These are phyloP conservation scores for Centropristis striata DNA, from an alignment of 2,113 vertebrate species.

Conservation along the genomic window DNA sequence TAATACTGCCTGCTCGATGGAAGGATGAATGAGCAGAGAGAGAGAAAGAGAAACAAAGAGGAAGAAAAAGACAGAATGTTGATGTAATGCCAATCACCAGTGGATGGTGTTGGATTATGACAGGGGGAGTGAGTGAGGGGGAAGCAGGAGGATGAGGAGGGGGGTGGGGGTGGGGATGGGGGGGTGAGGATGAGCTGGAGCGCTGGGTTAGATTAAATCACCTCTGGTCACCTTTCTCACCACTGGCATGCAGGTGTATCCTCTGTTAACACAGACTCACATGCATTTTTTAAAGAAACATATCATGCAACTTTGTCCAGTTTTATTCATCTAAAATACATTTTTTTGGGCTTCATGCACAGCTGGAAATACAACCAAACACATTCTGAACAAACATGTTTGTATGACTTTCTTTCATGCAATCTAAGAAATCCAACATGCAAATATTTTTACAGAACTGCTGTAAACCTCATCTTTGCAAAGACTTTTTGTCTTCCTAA, in stretches of 20 bases:
- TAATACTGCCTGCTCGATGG: slow-evolving; percentile 91
- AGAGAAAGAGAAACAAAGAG: slow-evolving; percentile 37
- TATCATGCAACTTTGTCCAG: slow-evolving; percentile 24
- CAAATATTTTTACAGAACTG: slow-evolving; percentile 8
- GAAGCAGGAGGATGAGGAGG: not conserved
- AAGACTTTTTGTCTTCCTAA: not conserved
- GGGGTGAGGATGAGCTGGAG: slow-evolving; percentile 40
- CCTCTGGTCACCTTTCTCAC: slow-evolving; percentile 76
- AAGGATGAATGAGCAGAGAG: slow-evolving; percentile 47
- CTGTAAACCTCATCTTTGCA: slow-evolving; percentile 15
- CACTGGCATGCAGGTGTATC: slow-evolving; percentile 83
- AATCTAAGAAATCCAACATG: slow-evolving; percentile 28
- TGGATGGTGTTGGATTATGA: slow-evolving; percentile 66
- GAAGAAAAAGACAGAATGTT: slow-evolving; percentile 66
- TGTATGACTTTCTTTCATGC: slow-evolving; percentile 17
- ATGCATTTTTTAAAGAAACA: slow-evolving; percentile 13
- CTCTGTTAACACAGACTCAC: not conserved
- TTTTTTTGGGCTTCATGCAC: slow-evolving; percentile 17
- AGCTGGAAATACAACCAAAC: not conserved
- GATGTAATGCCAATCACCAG: slow-evolving; percentile 78
- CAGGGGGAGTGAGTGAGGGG: slow-evolving; percentile 32
- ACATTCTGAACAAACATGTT: slow-evolving; percentile 6
- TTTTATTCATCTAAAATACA: not conserved
- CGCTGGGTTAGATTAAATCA: not conserved
- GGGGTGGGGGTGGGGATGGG: not conserved